These are phyloP conservation scores for Serrognathus titanus DNA, from an alignment of 2,888 invertebrate species.

Conservation along the genomic window DNA sequence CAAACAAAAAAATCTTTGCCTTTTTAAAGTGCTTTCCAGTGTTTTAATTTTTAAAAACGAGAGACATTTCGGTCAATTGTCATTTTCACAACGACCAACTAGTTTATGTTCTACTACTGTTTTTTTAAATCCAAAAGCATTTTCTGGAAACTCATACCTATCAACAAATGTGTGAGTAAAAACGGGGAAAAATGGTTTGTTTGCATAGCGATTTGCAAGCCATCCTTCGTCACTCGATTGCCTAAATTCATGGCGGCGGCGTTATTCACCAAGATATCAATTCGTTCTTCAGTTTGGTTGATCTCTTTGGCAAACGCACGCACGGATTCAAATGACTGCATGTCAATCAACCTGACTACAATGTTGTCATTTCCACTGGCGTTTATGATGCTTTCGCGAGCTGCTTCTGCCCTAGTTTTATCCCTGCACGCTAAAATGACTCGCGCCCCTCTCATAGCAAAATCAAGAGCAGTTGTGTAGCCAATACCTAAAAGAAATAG, in stretches of 20 bases:
- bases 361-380: slow-evolving; percentile 41
- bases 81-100: too few species aligned
- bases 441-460: slow-evolving; percentile 51
- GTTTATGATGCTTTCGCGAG: slow-evolving; percentile 29
- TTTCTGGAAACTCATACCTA: slow-evolving; percentile 41
- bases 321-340: slow-evolving; percentile 54
- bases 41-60: too few species aligned
- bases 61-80: too few species aligned
- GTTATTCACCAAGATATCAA: slow-evolving; percentile 64
- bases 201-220: slow-evolving; percentile 56
- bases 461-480: slow-evolving; percentile 42
- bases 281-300: slow-evolving; percentile 50
- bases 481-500: slow-evolving; percentile 41
- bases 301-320: slow-evolving; percentile 60
- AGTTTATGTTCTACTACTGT: too few species aligned
- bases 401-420: slow-evolving; percentile 22
- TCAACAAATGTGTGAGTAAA: slow-evolving; percentile 62
- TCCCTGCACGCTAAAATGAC: slow-evolving; percentile 55
- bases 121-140: too few species aligned
- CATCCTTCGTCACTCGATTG: slow-evolving; percentile 55
- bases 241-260: slow-evolving; percentile 55
- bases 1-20: too few species aligned
- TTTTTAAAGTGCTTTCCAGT: too few species aligned
- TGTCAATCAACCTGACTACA: slow-evolving; percentile 49
- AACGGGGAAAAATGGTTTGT: slow-evolving; percentile 34